Base-by-base conservation (phyloP, 2,888 invertebrate genomes). In the Dascillus cervinus region DNA sequence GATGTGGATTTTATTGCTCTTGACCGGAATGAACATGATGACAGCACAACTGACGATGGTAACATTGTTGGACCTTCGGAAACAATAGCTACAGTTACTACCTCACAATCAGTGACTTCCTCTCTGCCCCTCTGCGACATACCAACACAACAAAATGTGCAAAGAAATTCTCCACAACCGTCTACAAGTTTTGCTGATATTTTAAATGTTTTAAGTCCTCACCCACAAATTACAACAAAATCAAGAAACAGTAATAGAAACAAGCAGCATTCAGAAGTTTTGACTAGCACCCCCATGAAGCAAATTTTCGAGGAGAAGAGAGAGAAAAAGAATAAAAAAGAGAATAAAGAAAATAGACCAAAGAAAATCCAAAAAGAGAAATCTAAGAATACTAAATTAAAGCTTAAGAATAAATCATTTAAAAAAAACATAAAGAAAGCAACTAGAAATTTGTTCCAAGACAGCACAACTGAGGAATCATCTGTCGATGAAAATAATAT, bases 171-270 rank as follows among this genome's bases (percentile, higher is more conserved):
- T 27, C 17, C 4, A 27, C 10, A 17, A 8, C 27, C 17, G n/a
- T 15, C 4, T 11, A 15, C 4, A 26, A 26, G 13, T 4, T 26
- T 15, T 26, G 26, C 14, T 26, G 26, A n/a, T n/a, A n/a, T n/a
- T n/a, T n/a, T n/a, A n/a, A n/a, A n/a, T n/a, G n/a, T n/a, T n/a
- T n/a, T n/a, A 23, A 23, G 23, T 13, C 15, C 15, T n/a, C 23
- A n/a, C 6, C 11, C 10, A 23, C 10, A 9, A 26, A 14, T 15
- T n/a, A 3, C 13, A 13, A 26, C 3, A 6, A 13, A 26, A 9
- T 29, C 38, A 22, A 28, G 33, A 28, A 28, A 34, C 14, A 35
- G 19, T 22, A 14, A 29, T 34, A 37, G n/a, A n/a, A n/a, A n/a
- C n/a, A 22, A 24, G 30, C 21, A 25, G 34, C 29, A 23, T 14